These are phyloP conservation scores for Oscheius sp. DNA, from an alignment of 2,888 invertebrate genomes.

Conservation along the genomic window DNA sequence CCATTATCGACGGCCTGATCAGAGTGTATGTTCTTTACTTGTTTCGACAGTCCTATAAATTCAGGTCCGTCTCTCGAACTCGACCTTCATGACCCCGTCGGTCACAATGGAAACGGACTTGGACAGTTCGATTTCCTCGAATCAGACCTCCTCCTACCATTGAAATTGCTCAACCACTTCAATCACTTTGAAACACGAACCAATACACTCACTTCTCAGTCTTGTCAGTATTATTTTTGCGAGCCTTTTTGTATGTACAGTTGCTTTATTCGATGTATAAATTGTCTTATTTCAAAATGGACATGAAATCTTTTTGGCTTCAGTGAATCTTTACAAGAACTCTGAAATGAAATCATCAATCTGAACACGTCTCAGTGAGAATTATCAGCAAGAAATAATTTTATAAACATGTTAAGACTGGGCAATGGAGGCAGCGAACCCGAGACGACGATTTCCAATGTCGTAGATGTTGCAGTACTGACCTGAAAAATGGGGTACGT, in stretches of 20 bases:
- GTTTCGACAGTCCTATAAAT: neutral
- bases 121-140: constrained; percentile 49
- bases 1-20: constrained; percentile 27
- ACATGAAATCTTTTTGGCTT: no score
- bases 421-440: constrained; percentile 56
- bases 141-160: constrained; percentile 56
- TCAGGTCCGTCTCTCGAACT: constrained; percentile 46
- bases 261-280: no score
- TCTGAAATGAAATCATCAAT: no score
- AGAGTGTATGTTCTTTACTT: neutral
- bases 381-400: no score
- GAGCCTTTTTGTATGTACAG: no score
- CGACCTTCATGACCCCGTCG: constrained; percentile 55
- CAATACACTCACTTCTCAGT: no score
- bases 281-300: no score
- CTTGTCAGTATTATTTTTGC: no score
- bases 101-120: constrained; percentile 57
- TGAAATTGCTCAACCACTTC: constrained; percentile 19
- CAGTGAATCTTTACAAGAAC: no score
- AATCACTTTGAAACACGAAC: neutral
- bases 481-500: constrained; percentile 21
- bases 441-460: constrained; percentile 51
- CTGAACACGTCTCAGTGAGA: no score
- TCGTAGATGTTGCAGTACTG: constrained; percentile 61
- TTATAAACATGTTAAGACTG: neutral